A percentile compares a stretch with the other conserved stretches of the same genome.
These are phyloP conservation scores for Cochlearius cochlearius DNA, from an alignment of 2,113 vertebrate species.

Conservation along the genomic window DNA sequence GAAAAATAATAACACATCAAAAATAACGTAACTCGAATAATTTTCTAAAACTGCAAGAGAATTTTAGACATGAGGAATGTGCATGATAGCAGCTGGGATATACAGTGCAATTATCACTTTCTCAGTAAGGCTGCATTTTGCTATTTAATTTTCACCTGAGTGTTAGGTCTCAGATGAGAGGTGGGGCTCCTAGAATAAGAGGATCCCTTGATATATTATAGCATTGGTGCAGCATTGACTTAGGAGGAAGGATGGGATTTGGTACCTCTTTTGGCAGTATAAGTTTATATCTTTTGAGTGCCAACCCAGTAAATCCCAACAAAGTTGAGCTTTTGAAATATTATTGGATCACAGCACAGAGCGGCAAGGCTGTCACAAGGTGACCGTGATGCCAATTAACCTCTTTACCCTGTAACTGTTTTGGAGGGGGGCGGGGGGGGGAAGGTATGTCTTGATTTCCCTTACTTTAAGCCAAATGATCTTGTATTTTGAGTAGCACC, in stretches of 20 bases:
- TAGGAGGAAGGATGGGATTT: not conserved
- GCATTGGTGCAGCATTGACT: not conserved
- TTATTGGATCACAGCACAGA: not conserved
- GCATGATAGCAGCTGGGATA: not conserved
- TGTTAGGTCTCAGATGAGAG: not conserved
- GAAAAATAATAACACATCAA: not conserved
- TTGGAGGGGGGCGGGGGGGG: not conserved
- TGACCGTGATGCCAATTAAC: not conserved
- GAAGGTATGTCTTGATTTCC: not conserved
- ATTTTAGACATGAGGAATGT: not conserved
- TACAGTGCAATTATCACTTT: not conserved
- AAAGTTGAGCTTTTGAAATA: not conserved
- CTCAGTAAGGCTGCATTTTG: not conserved
- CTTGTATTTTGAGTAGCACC: not conserved
- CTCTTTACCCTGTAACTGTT: not conserved
- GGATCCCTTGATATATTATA: not conserved
- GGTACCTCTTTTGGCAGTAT: not conserved
- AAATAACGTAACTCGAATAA: not conserved
- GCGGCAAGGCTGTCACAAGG: not conserved
- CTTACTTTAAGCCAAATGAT: not conserved
- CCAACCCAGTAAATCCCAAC: not conserved
- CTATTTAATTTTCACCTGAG: not conserved
- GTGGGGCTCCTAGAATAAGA: not conserved
- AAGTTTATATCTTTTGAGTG: not conserved
- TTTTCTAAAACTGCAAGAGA: not conserved